Conservation (phyloP, 2,797 vertebrate genomes). For the Eutrigla gurnardus region DNA sequence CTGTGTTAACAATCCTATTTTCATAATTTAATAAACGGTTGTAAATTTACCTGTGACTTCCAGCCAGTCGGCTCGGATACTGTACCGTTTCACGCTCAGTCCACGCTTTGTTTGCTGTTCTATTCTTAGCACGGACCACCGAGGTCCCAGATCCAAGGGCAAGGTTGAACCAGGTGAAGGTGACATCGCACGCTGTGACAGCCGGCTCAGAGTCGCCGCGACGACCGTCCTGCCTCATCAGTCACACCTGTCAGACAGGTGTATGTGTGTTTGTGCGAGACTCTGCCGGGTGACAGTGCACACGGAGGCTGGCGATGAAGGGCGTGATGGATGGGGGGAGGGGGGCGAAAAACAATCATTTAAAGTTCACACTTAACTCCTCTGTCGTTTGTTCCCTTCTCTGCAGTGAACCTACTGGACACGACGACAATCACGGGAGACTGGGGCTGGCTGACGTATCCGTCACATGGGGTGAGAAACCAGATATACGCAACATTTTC, state of each 20-base stretch:
- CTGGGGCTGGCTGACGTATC: conserved; percentile 87
- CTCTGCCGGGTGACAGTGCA: conserved; percentile 31
- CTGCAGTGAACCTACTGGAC: conserved; percentile 85
- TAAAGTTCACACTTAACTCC: conserved; percentile 40
- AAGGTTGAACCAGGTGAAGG: conserved; percentile 71
- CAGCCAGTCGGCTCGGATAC: too few species aligned
- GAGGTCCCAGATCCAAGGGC: conserved; percentile 44
- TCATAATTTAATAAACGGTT: not conserved
- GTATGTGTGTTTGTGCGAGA: conserved; percentile 8
- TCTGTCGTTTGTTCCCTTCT: conserved; percentile 38
- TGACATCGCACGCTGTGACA: conserved; percentile 66
- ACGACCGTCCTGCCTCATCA: conserved; percentile 69
- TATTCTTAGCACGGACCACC: conserved; percentile 41
- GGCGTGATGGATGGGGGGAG: conserved; percentile 26
- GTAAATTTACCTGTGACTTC: not conserved
- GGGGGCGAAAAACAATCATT: conserved; percentile 30
- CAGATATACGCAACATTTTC: not conserved
- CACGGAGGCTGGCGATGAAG: conserved; percentile 41
- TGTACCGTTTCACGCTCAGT: not conserved
- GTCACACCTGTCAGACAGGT: conserved; percentile 74
- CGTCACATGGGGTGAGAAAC: conserved; percentile 84
- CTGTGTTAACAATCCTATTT: not conserved
- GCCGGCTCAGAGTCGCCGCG: conserved; percentile 47
- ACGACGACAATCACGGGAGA: conserved; percentile 84
- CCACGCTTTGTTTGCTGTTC: conserved; percentile 14